Evolutionary conservation across 2,113 vertebrate genomes (phyloP).

Genomic region (Myanophis thanlyinensis): DNA sequence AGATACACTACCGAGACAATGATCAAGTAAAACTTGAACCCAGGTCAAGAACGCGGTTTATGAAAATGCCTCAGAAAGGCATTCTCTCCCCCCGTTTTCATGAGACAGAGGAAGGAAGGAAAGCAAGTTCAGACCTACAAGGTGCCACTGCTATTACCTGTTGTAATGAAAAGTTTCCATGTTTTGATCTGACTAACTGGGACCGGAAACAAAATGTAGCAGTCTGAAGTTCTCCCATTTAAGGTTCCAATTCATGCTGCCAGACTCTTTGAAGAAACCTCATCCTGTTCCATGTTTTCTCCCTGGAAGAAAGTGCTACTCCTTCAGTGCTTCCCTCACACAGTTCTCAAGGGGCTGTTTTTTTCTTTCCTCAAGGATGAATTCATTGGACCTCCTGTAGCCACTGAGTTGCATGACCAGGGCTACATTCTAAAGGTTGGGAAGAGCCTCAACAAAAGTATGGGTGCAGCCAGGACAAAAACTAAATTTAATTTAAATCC

Average conservation of each 20-base stretch:
- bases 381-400: background rate
- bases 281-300: background rate
- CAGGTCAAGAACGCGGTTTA: background rate
- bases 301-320: background rate
- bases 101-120: background rate
- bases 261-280: background rate
- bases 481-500: background rate
- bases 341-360: background rate
- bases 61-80: background rate
- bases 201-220: background rate
- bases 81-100: background rate
- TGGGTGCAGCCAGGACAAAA: background rate
- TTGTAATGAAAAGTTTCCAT: background rate
- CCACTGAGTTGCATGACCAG: background rate
- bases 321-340: background rate
- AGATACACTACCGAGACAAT: background rate
- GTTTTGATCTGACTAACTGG: background rate
- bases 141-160: background rate
- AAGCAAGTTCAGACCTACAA: background rate
- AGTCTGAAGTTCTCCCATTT: background rate
- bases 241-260: background rate
- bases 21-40: background rate
- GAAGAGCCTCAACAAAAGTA: background rate
- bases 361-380: background rate
- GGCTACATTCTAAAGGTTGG: background rate